A percentile compares a stretch with the other conserved stretches of the same genome.
Evolutionary conservation across 2,888 invertebrate species (phyloP).

Genomic region (Rhaphigaster nebulosa): DNA sequence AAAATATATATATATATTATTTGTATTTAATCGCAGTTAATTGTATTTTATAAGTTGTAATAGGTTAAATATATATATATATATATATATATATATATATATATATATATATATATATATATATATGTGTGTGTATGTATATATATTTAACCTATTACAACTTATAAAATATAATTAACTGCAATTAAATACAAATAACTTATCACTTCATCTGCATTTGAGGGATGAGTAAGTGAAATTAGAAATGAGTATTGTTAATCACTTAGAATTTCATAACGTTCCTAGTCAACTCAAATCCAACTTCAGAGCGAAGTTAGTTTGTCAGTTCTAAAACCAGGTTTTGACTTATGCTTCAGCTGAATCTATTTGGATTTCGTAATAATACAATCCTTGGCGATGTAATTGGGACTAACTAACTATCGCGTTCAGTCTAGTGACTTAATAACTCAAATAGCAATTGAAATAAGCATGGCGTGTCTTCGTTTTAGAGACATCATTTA

Average conservation of each 20-base stretch:
- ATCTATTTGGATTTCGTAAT: neutral
- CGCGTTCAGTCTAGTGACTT: neutral
- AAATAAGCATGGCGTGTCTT: neutral
- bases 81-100: no score
- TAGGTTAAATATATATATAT: no score
- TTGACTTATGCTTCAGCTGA: neutral
- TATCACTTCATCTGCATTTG: no score
- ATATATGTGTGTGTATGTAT: no score
- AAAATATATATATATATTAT: no score
- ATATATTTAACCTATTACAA: no score
- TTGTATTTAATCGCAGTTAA: no score
- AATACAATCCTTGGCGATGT: neutral
- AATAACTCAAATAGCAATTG: constrained; percentile 5
- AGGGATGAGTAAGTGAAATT: neutral
- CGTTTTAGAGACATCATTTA: neutral
- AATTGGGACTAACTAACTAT: neutral
- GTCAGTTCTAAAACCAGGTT: neutral
- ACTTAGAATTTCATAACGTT: neutral
- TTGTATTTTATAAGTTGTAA: no score
- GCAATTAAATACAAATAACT: no score
- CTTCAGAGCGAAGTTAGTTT: neutral
- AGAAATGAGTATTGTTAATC: neutral
- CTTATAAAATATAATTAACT: no score
- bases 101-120: no score
- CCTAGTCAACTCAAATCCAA: neutral